Conservation (phyloP, 2,888 invertebrate species). For the Stenodema calcarata region DNA sequence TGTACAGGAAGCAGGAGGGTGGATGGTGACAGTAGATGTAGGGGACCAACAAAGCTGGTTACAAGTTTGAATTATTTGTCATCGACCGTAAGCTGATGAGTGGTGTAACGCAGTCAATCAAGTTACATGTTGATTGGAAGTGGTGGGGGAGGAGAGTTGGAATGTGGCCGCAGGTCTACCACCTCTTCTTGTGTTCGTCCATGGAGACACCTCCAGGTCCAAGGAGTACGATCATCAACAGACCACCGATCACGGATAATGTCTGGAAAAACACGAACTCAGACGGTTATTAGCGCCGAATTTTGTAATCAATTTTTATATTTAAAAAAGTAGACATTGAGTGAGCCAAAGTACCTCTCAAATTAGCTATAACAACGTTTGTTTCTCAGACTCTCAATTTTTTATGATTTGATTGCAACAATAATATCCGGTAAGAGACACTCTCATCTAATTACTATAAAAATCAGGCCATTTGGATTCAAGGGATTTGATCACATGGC, state of each 20-base stretch:
- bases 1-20: neutral
- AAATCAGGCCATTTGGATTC: no score
- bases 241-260: slow-evolving; percentile 96
- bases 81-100: neutral
- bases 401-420: no score
- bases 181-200: slow-evolving; percentile 99
- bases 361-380: no score
- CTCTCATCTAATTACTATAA: no score
- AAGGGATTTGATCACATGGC: no score
- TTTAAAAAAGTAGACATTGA: no score
- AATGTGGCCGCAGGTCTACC: slow-evolving; percentile 66
- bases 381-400: no score
- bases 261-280: slow-evolving; percentile 75
- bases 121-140: neutral
- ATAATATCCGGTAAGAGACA: no score
- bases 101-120: neutral
- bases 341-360: no score
- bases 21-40: neutral
- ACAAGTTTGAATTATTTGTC: neutral
- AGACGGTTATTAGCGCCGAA: no score
- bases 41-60: neutral
- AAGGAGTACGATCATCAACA: slow-evolving; percentile 96
- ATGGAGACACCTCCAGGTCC: slow-evolving; percentile 99
- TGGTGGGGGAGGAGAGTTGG: neutral
- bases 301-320: no score